Base-by-base conservation (phyloP, 2,113 vertebrate genomes). In the Synodontis membranacea region DNA sequence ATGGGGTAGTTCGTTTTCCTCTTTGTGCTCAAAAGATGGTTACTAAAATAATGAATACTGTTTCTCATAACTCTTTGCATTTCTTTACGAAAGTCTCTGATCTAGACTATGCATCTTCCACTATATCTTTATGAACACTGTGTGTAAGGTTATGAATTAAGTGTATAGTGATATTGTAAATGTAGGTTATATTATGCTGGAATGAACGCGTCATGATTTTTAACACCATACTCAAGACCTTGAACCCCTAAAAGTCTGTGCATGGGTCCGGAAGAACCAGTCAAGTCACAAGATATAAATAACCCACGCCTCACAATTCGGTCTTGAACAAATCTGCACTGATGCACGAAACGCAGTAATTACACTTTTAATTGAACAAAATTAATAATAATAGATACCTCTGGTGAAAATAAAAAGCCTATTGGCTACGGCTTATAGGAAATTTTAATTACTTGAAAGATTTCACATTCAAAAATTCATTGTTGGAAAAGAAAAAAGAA, bases 371-470 rank as follows among this genome's bases (percentile, higher is more conserved):
- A 56, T 56, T 54, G n/a, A 56, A 54, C 17, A 56, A 80, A 54
- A 19, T 80, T 37, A 58, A 56, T 54, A 54, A 23, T 80, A 14
- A 8, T 37, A 37, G 4, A 54, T 14, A 31, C 5, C 31, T 12
- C 9, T 23, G 19, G 39, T 7, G 11, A 79, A 56, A 34, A 79
- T 19, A 14, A 75, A 80, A 56, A 56, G 0, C 21, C 52, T 58
- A 6, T 58, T 9, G 10, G 52, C 23, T 1, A 42, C 0, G 17
- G 78, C 34, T 42, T n/a, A n/a, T n/a, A n/a, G n/a, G 52, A 6
- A 80, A 39, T 42, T 58, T 39, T 58, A 80, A 58, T 80, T 80
- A 80, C 78, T 17, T 42, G 34, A 80, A 80, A 56, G 23, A 58
- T 58, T 58, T 79, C 0, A 1, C 15, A 42, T 58, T 80, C 34